These are phyloP conservation scores for Xanthia icteritia DNA, from an alignment of 2,888 invertebrate species.

Conservation along the genomic window DNA sequence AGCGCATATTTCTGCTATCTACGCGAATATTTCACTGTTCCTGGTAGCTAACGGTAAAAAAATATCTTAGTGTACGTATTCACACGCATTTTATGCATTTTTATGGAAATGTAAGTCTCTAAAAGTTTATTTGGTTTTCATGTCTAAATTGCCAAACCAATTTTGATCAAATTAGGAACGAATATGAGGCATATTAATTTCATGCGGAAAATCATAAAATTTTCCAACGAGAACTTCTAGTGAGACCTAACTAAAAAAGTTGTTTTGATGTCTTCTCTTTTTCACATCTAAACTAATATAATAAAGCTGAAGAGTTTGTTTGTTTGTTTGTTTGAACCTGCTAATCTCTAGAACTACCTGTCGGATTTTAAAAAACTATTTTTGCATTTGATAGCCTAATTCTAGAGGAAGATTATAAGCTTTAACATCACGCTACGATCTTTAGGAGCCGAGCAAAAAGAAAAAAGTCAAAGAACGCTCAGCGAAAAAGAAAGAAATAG, in stretches of 20 bases:
- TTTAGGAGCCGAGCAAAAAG: background rate
- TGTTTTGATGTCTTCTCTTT: background rate
- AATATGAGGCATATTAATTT: too few relatives aligned
- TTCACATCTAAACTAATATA: background rate
- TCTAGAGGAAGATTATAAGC: background rate
- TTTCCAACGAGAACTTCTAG: background rate
- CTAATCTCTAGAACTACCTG: background rate
- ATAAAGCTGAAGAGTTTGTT: background rate
- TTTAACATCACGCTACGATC: background rate
- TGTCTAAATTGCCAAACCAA: background rate
- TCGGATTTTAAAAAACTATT: too few relatives aligned
- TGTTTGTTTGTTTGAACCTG: background rate
- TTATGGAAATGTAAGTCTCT: slow-evolving; percentile 1
- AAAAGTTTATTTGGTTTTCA: background rate
- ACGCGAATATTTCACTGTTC: slow-evolving; percentile 52
- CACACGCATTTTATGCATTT: slow-evolving; percentile 18
- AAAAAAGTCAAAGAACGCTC: background rate
- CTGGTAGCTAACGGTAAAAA: slow-evolving; percentile 50
- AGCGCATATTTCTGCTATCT: slow-evolving; percentile 46
- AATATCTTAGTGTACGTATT: slow-evolving; percentile 18
- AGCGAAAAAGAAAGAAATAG: background rate
- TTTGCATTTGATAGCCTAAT: background rate
- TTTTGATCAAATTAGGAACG: background rate
- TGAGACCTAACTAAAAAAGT: background rate
- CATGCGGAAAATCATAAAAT: background rate